phyloP scores from a whole-genome alignment of 2,888 invertebrate genomes.

The Tetragonisca angustula region DNA sequence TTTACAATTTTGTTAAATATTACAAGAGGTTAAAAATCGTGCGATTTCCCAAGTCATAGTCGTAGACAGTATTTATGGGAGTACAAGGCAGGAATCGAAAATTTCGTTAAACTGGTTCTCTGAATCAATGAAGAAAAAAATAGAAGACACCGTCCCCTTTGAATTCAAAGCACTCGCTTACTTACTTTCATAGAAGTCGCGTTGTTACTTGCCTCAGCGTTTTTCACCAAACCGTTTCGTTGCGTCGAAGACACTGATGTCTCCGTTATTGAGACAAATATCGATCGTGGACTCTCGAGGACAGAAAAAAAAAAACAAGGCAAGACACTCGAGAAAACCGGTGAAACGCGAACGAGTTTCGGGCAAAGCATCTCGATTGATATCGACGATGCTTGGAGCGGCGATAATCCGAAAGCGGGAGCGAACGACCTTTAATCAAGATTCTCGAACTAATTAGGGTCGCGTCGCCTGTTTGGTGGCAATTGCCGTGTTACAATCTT shows the following conservation, averaged over 20 bases:
- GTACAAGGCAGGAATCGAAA: constrained; percentile 70
- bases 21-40: constrained; percentile 8
- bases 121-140: constrained; percentile 43
- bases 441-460: constrained; percentile 2
- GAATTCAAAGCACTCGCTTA: not conserved
- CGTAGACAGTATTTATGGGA: constrained; percentile 65
- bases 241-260: not conserved
- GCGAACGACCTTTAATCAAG: not conserved
- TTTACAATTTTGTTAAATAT: too few relatives aligned
- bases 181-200: too few relatives aligned
- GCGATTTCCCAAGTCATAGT: constrained; percentile 54
- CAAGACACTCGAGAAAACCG: too few relatives aligned
- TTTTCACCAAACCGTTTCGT: not conserved
- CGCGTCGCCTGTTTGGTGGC: not conserved
- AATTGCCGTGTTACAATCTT: constrained; percentile 2
- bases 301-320: too few relatives aligned
- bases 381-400: not conserved
- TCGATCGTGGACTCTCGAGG: too few relatives aligned
- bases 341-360: not conserved
- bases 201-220: not conserved
- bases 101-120: constrained; percentile 74
- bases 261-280: too few relatives aligned
- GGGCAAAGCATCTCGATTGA: not conserved
- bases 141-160: not conserved
- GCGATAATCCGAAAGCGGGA: not conserved